Evolutionary conservation across 2,888 invertebrate species (phyloP), one percentile per base, ranked within the genome.

Genomic region (Gryllus longicercus): DNA sequence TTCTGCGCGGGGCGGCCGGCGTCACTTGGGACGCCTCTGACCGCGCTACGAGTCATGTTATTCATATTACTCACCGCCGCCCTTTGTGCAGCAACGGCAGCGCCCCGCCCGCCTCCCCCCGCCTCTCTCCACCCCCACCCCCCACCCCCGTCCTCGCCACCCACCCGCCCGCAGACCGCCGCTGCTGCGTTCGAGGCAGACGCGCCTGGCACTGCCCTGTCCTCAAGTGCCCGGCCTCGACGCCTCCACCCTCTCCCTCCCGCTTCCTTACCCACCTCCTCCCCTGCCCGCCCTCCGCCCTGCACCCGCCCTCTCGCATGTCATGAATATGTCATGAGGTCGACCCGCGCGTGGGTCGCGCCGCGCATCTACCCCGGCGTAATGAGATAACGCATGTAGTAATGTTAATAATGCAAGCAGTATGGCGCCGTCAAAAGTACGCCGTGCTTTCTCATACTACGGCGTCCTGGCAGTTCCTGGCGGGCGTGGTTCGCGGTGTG

Each of bases 351-450:
- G 38, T 38, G 63, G 63, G 16, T 63, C n/a, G 63, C 63, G 63
- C 63, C 63, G 63, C 63, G 63, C 63, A 63, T 63, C 63, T 63
- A 14, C 63, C 63, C 16, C 63, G 63, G 14, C 63, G 63, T 63
- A 63, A 63, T 63, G 63, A 18, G 63, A 63, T 63, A 63, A 63
- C 63, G 63, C 14, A 63, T 63, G n/a, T 63, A 63, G 16, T 63
- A 63, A 63, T 63, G 63, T 63, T 63, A 63, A 63, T 63, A 63
- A 63, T 63, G 63, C 63, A 63, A 63, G 63, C 63, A 18, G 63
- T n/a, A 63, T 14, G n/a, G 16, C 63, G 63, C n/a, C 63, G 63
- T n/a, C 63, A 63, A 63, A 63, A 63, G 63, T 18, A n/a, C n/a
- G 63, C 63, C 16, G 63, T 38, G 38, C 38, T 38, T 38, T 38